These are phyloP conservation scores for Phrixothrix hirtus DNA, from an alignment of 2,888 invertebrate genomes.

Conservation along the genomic window DNA sequence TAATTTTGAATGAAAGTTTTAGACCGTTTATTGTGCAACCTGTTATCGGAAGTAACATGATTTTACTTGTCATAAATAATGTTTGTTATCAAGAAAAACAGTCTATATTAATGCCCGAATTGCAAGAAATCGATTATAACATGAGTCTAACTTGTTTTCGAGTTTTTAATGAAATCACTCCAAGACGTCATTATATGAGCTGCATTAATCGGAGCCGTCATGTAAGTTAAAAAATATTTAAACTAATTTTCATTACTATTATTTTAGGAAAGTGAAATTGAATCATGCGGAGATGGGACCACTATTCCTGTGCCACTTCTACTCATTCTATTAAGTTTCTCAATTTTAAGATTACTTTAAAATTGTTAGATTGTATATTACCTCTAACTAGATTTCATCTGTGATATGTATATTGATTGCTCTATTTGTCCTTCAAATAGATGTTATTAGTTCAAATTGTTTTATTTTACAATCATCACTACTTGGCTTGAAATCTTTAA, in stretches of 20 bases:
- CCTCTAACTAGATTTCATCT: conserved; percentile 24
- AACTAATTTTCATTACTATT: neutral
- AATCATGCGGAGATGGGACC: conserved; percentile 34
- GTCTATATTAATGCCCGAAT: conserved; percentile 40
- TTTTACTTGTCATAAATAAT: conserved; percentile 75
- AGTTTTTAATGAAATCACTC: conserved; percentile 58
- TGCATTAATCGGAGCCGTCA: conserved; percentile 78
- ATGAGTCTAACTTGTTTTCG: conserved; percentile 54
- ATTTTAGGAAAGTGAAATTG: conserved; percentile 37
- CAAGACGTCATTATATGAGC: conserved; percentile 70
- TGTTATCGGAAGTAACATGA: conserved; percentile 78
- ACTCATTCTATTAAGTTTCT: conserved; percentile 11
- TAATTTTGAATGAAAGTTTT: conserved; percentile 22
- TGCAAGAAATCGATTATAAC: conserved; percentile 53
- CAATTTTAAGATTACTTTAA: conserved; percentile 7
- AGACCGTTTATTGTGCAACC: conserved; percentile 76
- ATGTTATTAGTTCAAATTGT: conserved; percentile 5
- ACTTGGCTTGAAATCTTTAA: neutral
- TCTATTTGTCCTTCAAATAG: conserved; percentile 20
- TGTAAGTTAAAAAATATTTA: conserved; percentile 61
- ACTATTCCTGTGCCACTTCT: conserved; percentile 12
- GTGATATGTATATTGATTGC: conserved; percentile 27
- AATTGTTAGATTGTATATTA: conserved; percentile 7
- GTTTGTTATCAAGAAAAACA: conserved; percentile 56
- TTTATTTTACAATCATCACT: neutral